phyloP scores from a whole-genome alignment of 2,113 vertebrate genomes.

The Recurvirostra avosetta region DNA sequence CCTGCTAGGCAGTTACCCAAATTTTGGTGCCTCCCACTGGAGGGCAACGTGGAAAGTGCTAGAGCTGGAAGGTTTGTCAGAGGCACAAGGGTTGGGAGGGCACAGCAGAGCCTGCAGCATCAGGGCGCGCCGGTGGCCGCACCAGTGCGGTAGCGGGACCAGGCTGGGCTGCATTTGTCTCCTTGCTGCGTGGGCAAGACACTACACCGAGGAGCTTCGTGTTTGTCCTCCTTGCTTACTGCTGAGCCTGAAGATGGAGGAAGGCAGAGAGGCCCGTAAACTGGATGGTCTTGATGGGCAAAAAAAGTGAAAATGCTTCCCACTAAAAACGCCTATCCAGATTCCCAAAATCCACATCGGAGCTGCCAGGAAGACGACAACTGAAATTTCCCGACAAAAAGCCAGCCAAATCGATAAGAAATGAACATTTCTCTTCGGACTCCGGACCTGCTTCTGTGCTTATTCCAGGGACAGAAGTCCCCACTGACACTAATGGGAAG shows the following conservation, averaged over 20 bases:
- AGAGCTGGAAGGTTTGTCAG: not conserved
- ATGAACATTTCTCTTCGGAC: not conserved
- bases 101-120: not conserved
- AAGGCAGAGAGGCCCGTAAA: not conserved
- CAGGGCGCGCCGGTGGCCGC: not conserved
- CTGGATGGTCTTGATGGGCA: not conserved
- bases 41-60: too few species aligned
- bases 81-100: not conserved
- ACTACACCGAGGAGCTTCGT: rapidly evolving
- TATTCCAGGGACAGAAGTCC: not conserved
- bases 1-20: not conserved
- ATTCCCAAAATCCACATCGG: not conserved
- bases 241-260: not conserved
- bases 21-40: not conserved
- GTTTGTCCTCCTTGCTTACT: not conserved
- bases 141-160: not conserved
- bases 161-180: rapidly evolving
- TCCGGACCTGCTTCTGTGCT: not conserved
- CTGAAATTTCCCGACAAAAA: not conserved
- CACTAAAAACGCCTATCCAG: not conserved
- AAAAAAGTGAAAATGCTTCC: not conserved
- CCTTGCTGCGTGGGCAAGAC: not conserved
- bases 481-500: not conserved
- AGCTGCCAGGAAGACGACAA: not conserved
- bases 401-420: not conserved